Evolutionary conservation across 2,113 vertebrate genomes (phyloP).

Genomic region (Galbula dea): DNA sequence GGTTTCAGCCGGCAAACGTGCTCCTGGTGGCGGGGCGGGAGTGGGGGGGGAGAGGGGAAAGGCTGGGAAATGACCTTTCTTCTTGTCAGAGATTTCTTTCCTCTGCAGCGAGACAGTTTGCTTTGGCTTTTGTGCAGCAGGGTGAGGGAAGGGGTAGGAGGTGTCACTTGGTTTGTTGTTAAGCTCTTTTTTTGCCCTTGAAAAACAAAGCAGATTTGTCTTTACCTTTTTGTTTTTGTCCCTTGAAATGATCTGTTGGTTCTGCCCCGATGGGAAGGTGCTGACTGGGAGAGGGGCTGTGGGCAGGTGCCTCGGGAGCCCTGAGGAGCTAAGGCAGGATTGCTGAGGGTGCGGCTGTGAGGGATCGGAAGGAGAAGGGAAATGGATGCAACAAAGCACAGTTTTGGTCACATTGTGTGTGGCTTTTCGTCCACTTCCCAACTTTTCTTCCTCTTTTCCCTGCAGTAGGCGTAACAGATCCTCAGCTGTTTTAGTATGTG

Average conservation of each 20-base stretch:
- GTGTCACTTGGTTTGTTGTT: neutral
- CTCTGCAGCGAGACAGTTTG: neutral
- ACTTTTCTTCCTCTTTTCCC: neutral
- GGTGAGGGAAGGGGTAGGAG: neutral
- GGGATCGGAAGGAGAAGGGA: neutral
- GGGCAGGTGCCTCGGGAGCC: rapidly evolving
- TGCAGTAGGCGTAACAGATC: neutral
- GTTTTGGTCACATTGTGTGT: rapidly evolving
- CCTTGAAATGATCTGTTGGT: neutral
- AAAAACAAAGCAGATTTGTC: neutral
- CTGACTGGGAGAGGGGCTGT: too few species aligned
- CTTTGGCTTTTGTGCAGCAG: neutral
- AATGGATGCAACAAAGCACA: neutral
- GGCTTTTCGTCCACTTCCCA: neutral
- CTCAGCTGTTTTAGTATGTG: neutral
- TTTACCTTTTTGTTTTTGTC: neutral
- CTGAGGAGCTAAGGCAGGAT: neutral
- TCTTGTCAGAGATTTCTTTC: neutral
- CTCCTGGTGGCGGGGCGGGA: neutral
- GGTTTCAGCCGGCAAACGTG: neutral
- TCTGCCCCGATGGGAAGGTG: rapidly evolving
- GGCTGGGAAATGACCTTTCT: neutral
- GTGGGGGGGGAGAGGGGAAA: neutral
- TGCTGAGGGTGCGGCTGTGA: neutral
- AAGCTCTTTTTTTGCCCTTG: neutral